Conservation (phyloP, 2,797 vertebrate species). For the Lagodon rhomboides region DNA sequence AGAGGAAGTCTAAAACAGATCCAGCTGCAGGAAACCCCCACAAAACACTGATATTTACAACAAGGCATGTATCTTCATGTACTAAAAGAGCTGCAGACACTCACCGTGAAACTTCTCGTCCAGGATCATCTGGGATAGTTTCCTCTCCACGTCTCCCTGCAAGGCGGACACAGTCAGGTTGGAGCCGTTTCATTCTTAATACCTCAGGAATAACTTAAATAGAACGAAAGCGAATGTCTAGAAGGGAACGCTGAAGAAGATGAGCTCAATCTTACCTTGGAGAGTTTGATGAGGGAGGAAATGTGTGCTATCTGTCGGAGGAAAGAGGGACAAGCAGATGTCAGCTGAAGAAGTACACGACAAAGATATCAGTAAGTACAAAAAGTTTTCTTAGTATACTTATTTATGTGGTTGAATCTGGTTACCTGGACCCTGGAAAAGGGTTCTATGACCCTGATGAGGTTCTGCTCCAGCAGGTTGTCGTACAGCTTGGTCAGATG, state of each 20-base stretch:
- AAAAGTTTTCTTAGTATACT: neutral
- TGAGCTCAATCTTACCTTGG: constrained; percentile 87
- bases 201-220: neutral
- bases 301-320: constrained; percentile 94
- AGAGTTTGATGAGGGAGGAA: constrained; percentile 97
- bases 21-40: neutral
- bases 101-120: constrained; percentile 97
- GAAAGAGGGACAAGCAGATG: constrained; percentile 11
- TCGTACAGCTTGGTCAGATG: constrained; percentile 97
- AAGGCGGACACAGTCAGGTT: constrained; percentile 11
- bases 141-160: constrained; percentile 96
- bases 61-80: neutral
- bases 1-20: neutral
- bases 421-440: constrained; percentile 98
- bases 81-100: constrained; percentile 40
- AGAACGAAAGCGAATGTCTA: neutral
- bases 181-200: neutral
- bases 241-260: neutral
- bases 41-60: constrained; percentile 9
- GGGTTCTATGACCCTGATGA: constrained; percentile 98
- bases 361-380: neutral
- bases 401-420: neutral
- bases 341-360: neutral
- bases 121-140: constrained; percentile 98
- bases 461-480: constrained; percentile 98